phyloP scores from a whole-genome alignment of 2,113 vertebrate species.

The Archilochus colubris region DNA sequence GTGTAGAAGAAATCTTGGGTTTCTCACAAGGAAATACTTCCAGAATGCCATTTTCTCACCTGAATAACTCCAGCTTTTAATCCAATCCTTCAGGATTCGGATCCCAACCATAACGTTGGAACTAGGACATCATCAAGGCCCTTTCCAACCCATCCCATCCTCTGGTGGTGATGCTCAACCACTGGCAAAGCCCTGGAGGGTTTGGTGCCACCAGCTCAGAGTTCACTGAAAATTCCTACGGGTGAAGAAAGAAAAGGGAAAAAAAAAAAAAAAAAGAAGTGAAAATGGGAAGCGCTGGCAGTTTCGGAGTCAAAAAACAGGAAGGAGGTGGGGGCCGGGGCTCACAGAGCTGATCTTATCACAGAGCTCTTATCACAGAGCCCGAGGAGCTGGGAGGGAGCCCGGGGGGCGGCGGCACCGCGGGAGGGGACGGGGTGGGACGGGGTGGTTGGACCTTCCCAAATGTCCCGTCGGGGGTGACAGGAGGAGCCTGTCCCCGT shows the following conservation, averaged over 20 bases:
- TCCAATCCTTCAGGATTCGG: accelerated
- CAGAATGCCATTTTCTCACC: accelerated
- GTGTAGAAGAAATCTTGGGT: background rate
- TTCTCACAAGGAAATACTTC: background rate
- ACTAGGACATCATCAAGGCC: too few relatives aligned
- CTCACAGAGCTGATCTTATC: background rate
- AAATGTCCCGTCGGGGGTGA: background rate
- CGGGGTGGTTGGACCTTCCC: background rate
- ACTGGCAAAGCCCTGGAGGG: accelerated
- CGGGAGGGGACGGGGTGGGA: too few relatives aligned
- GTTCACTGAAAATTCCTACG: background rate
- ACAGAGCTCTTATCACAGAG: background rate
- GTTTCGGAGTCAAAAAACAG: background rate
- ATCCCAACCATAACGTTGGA: too few relatives aligned
- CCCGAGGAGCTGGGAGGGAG: accelerated
- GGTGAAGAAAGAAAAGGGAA: background rate
- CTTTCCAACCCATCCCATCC: too few relatives aligned
- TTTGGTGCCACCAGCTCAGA: accelerated
- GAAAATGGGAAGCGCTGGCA: accelerated
- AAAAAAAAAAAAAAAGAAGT: background rate
- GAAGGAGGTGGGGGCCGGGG: background rate
- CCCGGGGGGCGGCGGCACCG: background rate
- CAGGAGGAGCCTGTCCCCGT: background rate
- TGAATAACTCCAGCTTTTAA: accelerated
- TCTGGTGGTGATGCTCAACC: too few relatives aligned